These are phyloP conservation scores for Miichthys miiuy DNA, from an alignment of 2,797 vertebrate genomes.

Conservation along the genomic window DNA sequence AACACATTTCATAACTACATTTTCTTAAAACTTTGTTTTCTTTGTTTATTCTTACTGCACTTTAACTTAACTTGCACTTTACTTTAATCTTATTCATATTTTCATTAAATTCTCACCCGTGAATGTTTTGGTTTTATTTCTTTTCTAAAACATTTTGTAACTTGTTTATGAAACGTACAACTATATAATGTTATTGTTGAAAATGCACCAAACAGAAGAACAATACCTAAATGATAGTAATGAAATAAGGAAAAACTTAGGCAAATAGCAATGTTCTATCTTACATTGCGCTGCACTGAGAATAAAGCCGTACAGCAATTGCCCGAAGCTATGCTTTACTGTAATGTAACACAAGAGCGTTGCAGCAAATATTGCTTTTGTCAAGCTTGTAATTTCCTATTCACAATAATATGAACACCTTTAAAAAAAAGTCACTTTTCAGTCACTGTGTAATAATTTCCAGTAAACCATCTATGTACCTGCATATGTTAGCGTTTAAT, in stretches of 20 bases:
- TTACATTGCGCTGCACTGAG: not conserved
- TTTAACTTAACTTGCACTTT: not conserved
- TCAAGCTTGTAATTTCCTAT: not conserved
- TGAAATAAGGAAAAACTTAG: not conserved
- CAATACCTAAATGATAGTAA: not conserved
- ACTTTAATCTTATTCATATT: not conserved
- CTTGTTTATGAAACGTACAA: not conserved
- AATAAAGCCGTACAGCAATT: not conserved
- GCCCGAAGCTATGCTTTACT: not conserved
- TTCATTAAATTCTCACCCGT: too few relatives aligned
- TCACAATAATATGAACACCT: not conserved
- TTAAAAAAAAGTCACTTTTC: not conserved
- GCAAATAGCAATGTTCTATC: not conserved
- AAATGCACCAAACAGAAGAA: not conserved
- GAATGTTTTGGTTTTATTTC: too few relatives aligned
- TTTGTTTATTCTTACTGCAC: not conserved
- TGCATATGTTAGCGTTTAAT: slow-evolving; percentile 25
- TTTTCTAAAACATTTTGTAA: too few relatives aligned
- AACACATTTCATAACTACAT: too few relatives aligned
- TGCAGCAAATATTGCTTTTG: not conserved
- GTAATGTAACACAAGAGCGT: not conserved
- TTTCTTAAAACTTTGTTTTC: too few relatives aligned
- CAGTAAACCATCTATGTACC: not conserved
- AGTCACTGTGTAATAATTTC: not conserved
- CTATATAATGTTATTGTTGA: not conserved